A percentile compares a stretch with the other conserved stretches of the same genome.
phyloP scores from a whole-genome alignment of 2,797 vertebrate genomes.

The Eurystomus glaucurus region DNA sequence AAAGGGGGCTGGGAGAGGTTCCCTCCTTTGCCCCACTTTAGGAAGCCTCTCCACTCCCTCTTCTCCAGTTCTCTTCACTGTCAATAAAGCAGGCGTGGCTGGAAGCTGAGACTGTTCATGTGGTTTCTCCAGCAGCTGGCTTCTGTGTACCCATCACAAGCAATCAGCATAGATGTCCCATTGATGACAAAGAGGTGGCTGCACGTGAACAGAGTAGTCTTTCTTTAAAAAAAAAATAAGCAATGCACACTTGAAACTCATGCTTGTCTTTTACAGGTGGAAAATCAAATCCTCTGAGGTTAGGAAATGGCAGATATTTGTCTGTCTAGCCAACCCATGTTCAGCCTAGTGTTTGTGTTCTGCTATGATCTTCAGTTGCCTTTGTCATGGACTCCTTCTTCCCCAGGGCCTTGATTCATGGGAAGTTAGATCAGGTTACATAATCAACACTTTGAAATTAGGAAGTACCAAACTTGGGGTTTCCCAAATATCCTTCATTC shows the following conservation, averaged over 20 bases:
- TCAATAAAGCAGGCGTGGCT: background rate
- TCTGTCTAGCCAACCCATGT: background rate
- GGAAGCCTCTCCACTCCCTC: background rate
- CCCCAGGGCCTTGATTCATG: background rate
- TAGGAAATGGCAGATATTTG: background rate
- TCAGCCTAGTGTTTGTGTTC: background rate
- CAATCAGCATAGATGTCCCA: background rate
- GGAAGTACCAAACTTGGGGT: background rate
- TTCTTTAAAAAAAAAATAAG: background rate
- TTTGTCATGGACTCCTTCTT: background rate
- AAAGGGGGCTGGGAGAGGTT: background rate
- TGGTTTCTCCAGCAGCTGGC: background rate
- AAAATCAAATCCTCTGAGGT: background rate
- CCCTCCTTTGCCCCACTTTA: background rate
- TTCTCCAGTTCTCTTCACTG: background rate
- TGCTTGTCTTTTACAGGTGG: background rate
- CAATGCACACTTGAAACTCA: background rate
- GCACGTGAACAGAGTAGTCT: background rate
- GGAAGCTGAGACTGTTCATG: background rate
- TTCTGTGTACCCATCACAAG: background rate
- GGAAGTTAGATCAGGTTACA: background rate
- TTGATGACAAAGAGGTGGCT: background rate
- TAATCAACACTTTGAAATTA: slow-evolving; percentile 34
- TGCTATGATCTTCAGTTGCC: background rate
- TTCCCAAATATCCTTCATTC: slow-evolving; percentile 21